Conservation (phyloP, 2,888 invertebrate species). For the Orthosia cruda region DNA sequence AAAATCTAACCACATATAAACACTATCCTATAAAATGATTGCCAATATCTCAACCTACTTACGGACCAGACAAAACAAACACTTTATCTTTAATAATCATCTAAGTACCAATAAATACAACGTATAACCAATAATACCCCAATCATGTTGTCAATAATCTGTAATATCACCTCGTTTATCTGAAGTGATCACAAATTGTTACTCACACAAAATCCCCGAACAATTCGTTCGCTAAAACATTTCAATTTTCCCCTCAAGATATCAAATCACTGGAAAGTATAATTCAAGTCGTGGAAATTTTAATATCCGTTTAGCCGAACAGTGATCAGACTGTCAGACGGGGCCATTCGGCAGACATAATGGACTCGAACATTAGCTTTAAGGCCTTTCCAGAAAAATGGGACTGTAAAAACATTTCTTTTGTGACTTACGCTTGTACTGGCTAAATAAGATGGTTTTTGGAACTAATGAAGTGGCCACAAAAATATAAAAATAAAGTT, state of each 20-base stretch:
- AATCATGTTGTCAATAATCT: slow-evolving; percentile 48
- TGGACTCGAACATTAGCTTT: slow-evolving; percentile 75
- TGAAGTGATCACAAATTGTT: slow-evolving; percentile 43
- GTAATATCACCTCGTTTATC: slow-evolving; percentile 41
- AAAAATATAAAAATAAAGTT: too few relatives aligned
- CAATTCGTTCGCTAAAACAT: slow-evolving; percentile 60
- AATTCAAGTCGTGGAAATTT: slow-evolving; percentile 67
- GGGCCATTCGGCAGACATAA: slow-evolving; percentile 71
- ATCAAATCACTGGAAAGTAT: slow-evolving; percentile 60
- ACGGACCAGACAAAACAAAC: slow-evolving; percentile 13
- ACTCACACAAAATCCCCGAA: slow-evolving; percentile 34
- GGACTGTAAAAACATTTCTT: slow-evolving; percentile 66
- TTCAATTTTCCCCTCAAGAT: slow-evolving; percentile 64
- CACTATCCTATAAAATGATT: background rate
- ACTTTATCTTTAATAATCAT: slow-evolving; percentile 25
- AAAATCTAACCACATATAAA: too few relatives aligned
- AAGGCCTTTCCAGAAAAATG: slow-evolving; percentile 70
- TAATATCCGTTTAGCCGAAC: slow-evolving; percentile 71
- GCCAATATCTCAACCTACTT: background rate
- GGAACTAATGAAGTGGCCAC: slow-evolving; percentile 39
- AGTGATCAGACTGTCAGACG: slow-evolving; percentile 52
- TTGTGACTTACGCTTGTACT: slow-evolving; percentile 33
- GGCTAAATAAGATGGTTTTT: slow-evolving; percentile 38
- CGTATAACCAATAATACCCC: slow-evolving; percentile 20
- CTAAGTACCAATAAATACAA: slow-evolving; percentile 2